These are phyloP conservation scores for Lycaena phlaeas DNA, from an alignment of 2,888 invertebrate species.

Conservation along the genomic window DNA sequence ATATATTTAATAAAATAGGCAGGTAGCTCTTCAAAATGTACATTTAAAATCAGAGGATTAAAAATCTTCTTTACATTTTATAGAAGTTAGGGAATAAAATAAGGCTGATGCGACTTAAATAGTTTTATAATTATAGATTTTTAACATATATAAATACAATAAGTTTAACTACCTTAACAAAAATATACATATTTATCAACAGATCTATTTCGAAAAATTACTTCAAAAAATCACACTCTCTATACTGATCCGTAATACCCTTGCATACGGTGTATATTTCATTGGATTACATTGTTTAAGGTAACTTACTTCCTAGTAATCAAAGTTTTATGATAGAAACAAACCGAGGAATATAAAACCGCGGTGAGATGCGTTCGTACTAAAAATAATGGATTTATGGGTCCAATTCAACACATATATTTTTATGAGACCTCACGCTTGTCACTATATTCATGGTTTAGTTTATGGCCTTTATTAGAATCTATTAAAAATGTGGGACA, in stretches of 20 bases:
- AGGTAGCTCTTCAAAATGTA: too few relatives aligned
- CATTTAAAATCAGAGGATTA: too few relatives aligned
- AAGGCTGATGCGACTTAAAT: too few relatives aligned
- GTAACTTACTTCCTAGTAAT: constrained; percentile 30
- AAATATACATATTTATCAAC: background rate
- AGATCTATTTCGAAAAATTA: constrained; percentile 1
- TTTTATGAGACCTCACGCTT: constrained; percentile 22
- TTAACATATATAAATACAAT: too few relatives aligned
- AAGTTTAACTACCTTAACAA: too few relatives aligned
- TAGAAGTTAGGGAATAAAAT: too few relatives aligned
- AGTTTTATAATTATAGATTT: too few relatives aligned
- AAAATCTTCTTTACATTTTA: too few relatives aligned
- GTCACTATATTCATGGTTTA: constrained; percentile 18
- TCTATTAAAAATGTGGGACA: background rate
- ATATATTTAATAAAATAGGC: too few relatives aligned
- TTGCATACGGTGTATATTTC: too few relatives aligned
- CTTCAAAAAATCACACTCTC: too few relatives aligned
- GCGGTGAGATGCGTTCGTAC: constrained; percentile 26
- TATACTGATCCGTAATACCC: too few relatives aligned
- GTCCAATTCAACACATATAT: constrained; percentile 32
- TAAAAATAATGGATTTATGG: constrained; percentile 42
- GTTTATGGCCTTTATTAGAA: constrained; percentile 12
- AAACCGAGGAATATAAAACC: constrained; percentile 39
- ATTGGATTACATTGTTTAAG: constrained; percentile 8
- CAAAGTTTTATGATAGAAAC: constrained; percentile 30